Conservation (phyloP, 1,140 invertebrate species). For the Magallana angulata region DNA sequence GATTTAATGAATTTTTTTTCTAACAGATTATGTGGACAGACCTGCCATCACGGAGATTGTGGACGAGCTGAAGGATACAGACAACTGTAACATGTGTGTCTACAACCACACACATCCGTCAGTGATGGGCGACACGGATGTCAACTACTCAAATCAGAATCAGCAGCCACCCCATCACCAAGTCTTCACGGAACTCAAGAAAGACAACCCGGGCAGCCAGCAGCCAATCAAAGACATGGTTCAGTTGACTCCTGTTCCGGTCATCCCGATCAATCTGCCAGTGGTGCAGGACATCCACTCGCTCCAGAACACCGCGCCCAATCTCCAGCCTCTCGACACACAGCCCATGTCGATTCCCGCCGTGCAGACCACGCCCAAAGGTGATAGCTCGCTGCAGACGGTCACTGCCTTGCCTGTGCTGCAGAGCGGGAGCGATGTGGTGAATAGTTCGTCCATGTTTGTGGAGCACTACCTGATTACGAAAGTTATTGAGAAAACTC, state of each 20-base stretch:
- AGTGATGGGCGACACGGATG: not conserved
- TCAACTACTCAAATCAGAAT: not conserved
- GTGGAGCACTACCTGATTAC: conserved; percentile 58
- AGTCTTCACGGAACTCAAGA: not conserved
- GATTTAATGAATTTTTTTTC: not conserved
- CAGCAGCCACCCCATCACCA: not conserved
- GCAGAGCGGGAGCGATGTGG: not conserved
- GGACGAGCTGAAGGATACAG: conserved; percentile 19
- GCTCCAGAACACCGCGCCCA: not conserved
- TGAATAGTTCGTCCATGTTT: conserved; percentile 38
- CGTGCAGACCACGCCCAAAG: not conserved
- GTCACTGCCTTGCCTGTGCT: conserved; percentile 17
- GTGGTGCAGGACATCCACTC: conserved; percentile 10
- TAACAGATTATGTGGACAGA: conserved; percentile 19
- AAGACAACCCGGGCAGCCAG: not conserved
- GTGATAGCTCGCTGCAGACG: conserved; percentile 16
- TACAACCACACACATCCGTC: conserved; percentile 13
- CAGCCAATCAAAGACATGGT: not conserved
- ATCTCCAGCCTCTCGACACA: not conserved
- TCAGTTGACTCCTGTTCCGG: not conserved
- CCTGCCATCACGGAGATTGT: conserved; percentile 27
- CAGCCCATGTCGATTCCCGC: conserved; percentile 1
- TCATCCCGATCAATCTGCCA: conserved; percentile 10
- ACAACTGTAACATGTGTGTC: conserved; percentile 40
- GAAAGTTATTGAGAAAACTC: conserved; percentile 54